Evolutionary conservation across 2,797 vertebrate species (phyloP).

Genomic region (Coranthus polyacanthus): DNA sequence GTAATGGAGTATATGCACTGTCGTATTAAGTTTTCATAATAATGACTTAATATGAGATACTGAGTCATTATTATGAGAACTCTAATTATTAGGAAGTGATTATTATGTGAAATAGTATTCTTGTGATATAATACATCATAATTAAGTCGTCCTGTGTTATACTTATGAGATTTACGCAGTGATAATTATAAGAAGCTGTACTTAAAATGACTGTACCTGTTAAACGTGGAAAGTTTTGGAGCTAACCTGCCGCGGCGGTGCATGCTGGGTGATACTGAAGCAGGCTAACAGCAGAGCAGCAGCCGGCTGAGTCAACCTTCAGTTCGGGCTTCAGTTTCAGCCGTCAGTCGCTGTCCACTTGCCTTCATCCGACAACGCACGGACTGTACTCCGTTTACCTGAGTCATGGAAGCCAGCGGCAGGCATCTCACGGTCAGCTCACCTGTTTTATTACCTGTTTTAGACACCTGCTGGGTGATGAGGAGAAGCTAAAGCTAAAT

Average conservation of each 20-base stretch:
- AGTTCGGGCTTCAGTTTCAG: conserved; percentile 23
- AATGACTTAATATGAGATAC: no score
- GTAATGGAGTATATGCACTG: no score
- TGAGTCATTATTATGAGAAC: no score
- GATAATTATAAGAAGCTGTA: no score
- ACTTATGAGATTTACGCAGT: neutral
- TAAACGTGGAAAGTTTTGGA: conserved; percentile 43
- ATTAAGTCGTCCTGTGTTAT: neutral
- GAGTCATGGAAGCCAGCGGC: conserved; percentile 68
- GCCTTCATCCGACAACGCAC: neutral
- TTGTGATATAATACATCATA: no score
- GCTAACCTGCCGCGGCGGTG: conserved; percentile 53
- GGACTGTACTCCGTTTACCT: conserved; percentile 24
- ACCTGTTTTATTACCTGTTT: conserved; percentile 1
- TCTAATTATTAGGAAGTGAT: no score
- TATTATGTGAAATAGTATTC: no score
- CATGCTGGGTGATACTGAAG: conserved; percentile 79
- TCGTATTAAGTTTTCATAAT: no score
- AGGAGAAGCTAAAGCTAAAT: conserved; percentile 26
- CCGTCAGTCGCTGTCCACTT: neutral
- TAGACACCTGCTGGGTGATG: conserved; percentile 46
- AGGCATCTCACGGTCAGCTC: conserved; percentile 65
- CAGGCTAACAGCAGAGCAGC: conserved; percentile 45
- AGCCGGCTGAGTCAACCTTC: conserved; percentile 64
- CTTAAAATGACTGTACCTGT: conserved; percentile 41